Evolutionary conservation across 92 coral and sea anemone genomes (phyloP).

Genomic region (Parazoanthus swiftii): DNA sequence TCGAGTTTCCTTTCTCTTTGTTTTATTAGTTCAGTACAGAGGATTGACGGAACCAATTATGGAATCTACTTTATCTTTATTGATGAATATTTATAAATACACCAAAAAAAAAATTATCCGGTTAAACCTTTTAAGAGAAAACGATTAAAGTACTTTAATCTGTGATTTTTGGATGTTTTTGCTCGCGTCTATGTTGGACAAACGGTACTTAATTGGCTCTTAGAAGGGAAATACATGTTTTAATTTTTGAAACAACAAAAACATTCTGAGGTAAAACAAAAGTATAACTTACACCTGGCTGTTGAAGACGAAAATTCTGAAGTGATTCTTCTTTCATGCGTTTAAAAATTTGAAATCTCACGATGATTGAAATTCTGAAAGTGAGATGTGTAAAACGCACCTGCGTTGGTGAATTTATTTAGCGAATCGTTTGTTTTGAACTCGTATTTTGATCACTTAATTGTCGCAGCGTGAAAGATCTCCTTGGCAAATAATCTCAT

Average conservation of each 20-base stretch:
- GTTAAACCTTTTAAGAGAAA: neutral
- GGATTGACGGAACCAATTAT: no score
- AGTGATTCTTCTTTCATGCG: neutral
- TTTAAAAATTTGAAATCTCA: neutral
- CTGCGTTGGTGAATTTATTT: neutral
- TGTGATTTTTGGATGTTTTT: no score
- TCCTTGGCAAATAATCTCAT: neutral
- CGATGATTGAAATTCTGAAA: neutral
- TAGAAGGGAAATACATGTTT: no score
- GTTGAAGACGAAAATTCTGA: neutral
- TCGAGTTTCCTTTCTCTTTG: no score
- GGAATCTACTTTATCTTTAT: no score
- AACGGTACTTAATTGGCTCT: neutral
- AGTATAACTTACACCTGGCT: neutral
- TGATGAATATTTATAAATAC: neutral
- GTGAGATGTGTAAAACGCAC: neutral
- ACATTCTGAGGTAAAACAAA: neutral
- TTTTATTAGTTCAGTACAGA: no score
- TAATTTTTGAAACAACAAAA: neutral
- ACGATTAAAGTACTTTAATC: no score
- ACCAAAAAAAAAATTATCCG: neutral
- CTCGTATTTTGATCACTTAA: neutral
- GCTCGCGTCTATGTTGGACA: neutral
- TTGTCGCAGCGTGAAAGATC: constrained; percentile 8
- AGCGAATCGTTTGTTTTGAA: constrained; percentile 1